Evolutionary conservation across 2,113 vertebrate species (phyloP).

Genomic region (Phylloscopus trochiloides): DNA sequence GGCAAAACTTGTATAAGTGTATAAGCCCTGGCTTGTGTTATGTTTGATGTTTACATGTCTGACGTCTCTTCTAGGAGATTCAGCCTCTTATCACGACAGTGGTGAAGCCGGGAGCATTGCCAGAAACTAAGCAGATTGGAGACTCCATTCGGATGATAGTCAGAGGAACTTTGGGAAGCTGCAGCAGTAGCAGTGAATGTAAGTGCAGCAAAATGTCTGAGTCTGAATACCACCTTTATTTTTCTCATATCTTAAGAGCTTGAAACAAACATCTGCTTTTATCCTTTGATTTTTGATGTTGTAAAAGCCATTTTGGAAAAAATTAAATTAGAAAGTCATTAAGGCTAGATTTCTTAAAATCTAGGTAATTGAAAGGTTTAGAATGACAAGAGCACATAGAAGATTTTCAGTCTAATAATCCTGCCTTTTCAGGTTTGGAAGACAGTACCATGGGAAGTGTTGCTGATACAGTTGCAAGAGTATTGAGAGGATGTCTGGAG

Average conservation of each 20-base stretch:
- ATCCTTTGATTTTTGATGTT: background rate
- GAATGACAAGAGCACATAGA: background rate
- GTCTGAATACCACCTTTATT: background rate
- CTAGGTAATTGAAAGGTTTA: background rate
- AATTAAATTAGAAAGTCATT: background rate
- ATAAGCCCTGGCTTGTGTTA: background rate
- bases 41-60: background rate
- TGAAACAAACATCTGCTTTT: background rate
- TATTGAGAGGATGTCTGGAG: constrained; percentile 89
- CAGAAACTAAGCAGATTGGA: constrained; percentile 83
- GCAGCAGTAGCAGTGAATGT: constrained; percentile 98
- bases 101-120: constrained; percentile 74
- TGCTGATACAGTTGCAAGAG: constrained; percentile 89
- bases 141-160: constrained; percentile 95
- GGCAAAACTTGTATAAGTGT: background rate
- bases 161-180: constrained; percentile 94
- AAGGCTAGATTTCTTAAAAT: background rate
- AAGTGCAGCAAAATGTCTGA: constrained; percentile 49
- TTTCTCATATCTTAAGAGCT: background rate
- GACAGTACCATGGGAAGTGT: constrained; percentile 92
- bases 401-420: background rate
- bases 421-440: constrained; percentile 83
- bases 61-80: constrained; percentile 79
- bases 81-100: constrained; percentile 75
- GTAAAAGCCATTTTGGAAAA: background rate